Evolutionary conservation across 2,888 invertebrate genomes (phyloP).

Genomic region (Drosophila mimica): DNA sequence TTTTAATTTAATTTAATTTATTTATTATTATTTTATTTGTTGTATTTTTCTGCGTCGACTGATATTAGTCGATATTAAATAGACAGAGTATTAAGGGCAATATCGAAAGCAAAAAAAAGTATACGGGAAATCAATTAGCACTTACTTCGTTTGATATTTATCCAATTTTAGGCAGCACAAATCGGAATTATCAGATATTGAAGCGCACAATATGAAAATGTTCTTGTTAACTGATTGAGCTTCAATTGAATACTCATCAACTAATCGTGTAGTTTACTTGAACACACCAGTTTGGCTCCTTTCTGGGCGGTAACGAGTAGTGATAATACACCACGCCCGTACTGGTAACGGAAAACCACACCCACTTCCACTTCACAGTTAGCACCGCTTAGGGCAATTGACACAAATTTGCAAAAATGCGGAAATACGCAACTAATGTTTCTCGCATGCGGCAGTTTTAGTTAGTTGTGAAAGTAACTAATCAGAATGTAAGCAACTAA

Average conservation of each 20-base stretch:
- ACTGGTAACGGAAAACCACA: slow-evolving; percentile 20
- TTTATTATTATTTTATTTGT: not conserved
- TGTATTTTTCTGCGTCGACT: not conserved
- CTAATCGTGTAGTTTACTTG: slow-evolving; percentile 41
- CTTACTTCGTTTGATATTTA: slow-evolving; percentile 51
- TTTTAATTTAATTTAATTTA: not conserved
- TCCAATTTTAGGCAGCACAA: slow-evolving; percentile 26
- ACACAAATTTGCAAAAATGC: slow-evolving; percentile 77
- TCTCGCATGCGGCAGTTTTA: slow-evolving; percentile 26
- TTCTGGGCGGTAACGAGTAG: slow-evolving; percentile 28
- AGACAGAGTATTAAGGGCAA: not conserved
- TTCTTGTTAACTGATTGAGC: slow-evolving; percentile 74
- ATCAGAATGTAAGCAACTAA: slow-evolving; percentile 32
- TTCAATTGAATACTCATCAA: slow-evolving; percentile 76
- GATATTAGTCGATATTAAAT: not conserved
- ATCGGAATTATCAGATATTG: slow-evolving; percentile 20
- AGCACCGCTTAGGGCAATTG: slow-evolving; percentile 64
- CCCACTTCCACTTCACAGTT: slow-evolving; percentile 33
- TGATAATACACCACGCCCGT: slow-evolving; percentile 27
- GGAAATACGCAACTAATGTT: slow-evolving; percentile 72
- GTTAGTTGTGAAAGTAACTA: slow-evolving; percentile 26
- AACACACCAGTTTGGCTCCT: slow-evolving; percentile 26
- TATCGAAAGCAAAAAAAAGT: not conserved
- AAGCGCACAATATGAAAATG: slow-evolving; percentile 47
- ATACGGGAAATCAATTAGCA: slow-evolving; percentile 3